phyloP scores from a whole-genome alignment of 2,797 vertebrate genomes.

The Sarcoramphus papa region DNA sequence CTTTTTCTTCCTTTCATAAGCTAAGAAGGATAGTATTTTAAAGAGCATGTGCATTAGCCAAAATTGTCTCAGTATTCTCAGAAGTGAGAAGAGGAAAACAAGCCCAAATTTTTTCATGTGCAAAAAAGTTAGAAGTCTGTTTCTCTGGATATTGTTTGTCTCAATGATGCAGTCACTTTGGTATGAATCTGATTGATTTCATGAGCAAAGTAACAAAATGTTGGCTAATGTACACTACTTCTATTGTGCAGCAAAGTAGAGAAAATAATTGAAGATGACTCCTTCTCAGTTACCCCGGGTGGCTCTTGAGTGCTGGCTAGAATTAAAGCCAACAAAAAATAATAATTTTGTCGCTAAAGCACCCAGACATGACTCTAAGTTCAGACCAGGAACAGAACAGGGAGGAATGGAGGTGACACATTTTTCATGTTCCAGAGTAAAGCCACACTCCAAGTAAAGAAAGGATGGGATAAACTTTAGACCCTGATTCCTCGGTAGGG shows the following conservation, averaged over 20 bases:
- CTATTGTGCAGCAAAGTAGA: not conserved
- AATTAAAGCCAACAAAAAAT: not conserved
- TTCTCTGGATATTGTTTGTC: not conserved
- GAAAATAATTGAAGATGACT: not conserved
- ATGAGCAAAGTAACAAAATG: not conserved
- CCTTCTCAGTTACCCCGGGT: not conserved
- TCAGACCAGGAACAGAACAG: not conserved
- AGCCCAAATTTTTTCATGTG: not conserved
- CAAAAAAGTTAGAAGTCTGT: not conserved
- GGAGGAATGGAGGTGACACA: not conserved
- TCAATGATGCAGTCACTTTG: not conserved
- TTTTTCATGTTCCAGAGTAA: not conserved
- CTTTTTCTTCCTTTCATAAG: not conserved
- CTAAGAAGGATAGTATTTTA: not conserved
- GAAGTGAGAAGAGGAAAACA: not conserved
- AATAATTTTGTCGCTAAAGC: not conserved
- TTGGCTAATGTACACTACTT: not conserved
- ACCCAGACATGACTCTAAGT: not conserved
- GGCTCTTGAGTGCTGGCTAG: not conserved
- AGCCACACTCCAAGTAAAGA: not conserved
- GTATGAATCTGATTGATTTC: not conserved
- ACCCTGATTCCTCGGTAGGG: not conserved
- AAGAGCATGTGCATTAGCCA: not conserved
- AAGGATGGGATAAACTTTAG: not conserved
- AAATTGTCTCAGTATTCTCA: not conserved